These are phyloP conservation scores for Thamnophis elegans DNA, from an alignment of 2,797 vertebrate genomes.

Conservation along the genomic window DNA sequence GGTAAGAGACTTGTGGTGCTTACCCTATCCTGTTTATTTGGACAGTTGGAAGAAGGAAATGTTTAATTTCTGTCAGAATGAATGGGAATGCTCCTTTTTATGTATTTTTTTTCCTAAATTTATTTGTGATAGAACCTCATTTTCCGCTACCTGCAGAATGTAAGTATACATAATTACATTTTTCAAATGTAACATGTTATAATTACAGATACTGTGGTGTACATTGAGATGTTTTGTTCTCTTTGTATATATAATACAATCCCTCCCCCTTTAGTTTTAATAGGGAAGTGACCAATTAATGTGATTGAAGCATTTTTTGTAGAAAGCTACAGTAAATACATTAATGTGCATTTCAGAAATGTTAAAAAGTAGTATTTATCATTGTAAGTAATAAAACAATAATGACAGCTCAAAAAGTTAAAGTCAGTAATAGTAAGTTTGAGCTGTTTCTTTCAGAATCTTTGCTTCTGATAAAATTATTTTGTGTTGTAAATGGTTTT, in stretches of 20 bases:
- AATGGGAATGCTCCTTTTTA: background rate
- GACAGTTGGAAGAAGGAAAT: background rate
- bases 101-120: constrained; percentile 75
- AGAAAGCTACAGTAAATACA: background rate
- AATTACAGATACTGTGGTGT: background rate
- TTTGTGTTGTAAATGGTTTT: background rate
- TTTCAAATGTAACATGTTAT: background rate
- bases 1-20: background rate
- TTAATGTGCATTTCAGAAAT: background rate
- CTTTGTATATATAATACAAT: background rate
- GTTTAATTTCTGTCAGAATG: background rate
- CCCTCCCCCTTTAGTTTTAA: background rate
- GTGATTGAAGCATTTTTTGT: background rate
- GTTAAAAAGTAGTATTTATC: background rate
- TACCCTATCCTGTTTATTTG: background rate
- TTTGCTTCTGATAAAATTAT: background rate
- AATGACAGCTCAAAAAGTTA: background rate
- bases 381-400: background rate
- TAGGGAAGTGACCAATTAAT: background rate
- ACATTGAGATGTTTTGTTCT: background rate
- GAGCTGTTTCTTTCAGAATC: background rate
- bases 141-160: constrained; percentile 96
- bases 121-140: constrained; percentile 86
- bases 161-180: constrained; percentile 74
- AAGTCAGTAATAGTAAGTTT: background rate